Evolutionary conservation across 2,113 vertebrate species (phyloP), one percentile per base, ranked within the genome.

Genomic region (Microtus oregoni): DNA sequence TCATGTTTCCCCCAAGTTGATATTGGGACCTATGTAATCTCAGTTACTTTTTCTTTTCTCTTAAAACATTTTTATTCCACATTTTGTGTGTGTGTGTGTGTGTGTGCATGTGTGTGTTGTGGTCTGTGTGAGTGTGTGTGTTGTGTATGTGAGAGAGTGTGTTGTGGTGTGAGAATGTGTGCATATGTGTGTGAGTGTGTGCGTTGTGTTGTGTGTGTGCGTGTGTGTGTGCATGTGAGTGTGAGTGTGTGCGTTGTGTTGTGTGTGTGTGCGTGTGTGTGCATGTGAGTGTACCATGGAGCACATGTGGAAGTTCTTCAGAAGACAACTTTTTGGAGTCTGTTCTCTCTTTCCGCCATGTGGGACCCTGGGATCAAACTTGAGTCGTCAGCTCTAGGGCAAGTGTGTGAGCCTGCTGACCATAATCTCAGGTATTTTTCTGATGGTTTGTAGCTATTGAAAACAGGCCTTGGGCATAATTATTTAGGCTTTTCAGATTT

Each of bases 371-470:
- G 79, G 79, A 61, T 61, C 79, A 83, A 82, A 61, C n/a, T 82
- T n/a, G 55, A 50, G 17, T 13, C 50, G 28, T 61, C 79, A 15
- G 55, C 22, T 83, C 19, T 38, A 38, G 22, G 52, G 35, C 50
- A 24, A 38, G n/a, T 26, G 58, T 7, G 5, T 41, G 13, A 2
- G 8, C 38, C 81, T 15, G 24, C 24, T 30, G 58, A 85, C 58
- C n/a, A 85, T 30, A 63, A 87, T 93, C 63, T 89, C 63, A 78
- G 72, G 14, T 67, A 81, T 95, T 75, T 95, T 78, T n/a, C 77
- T 94, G n/a, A 63, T 95, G 55, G 67, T 90, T 3, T 79, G 7
- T 85, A 32, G 47, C 32, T 83, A n/a, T 79, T 85, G n/a, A 52
- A 94, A 97, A 93, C 15, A 20, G 44, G 15, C 83, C 73, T 89